phyloP scores from a whole-genome alignment of 2,888 invertebrate genomes.

The Caenorhabditis sp. region DNA sequence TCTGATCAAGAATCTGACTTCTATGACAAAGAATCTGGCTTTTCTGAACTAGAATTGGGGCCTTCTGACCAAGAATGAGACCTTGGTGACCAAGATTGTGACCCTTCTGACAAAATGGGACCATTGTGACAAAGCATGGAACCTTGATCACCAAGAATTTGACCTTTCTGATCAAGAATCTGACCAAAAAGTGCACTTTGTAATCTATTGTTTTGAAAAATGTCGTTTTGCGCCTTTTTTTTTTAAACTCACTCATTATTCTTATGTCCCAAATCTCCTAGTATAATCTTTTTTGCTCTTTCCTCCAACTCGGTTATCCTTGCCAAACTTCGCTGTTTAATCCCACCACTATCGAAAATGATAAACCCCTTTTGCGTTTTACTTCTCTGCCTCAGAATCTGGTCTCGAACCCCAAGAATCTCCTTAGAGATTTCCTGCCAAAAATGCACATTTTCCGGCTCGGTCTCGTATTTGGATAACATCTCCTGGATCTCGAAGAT shows the following conservation, averaged over 20 bases:
- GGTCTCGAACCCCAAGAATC: conserved; percentile 15
- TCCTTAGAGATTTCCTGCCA: conserved; percentile 28
- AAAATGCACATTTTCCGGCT: conserved; percentile 14
- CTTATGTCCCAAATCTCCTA: conserved; percentile 27
- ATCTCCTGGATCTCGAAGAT: conserved; percentile 20
- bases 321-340: conserved; percentile 30
- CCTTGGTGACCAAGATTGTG: too few relatives aligned
- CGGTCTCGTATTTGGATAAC: conserved; percentile 4
- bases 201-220: too few relatives aligned
- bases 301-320: conserved; percentile 26
- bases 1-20: too few relatives aligned
- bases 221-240: too few relatives aligned
- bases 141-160: too few relatives aligned
- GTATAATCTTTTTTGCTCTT: conserved; percentile 15
- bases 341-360: conserved; percentile 33
- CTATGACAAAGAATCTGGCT: too few relatives aligned
- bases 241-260: conserved; percentile 29
- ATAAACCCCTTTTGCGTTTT: conserved; percentile 22
- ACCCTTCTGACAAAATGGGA: too few relatives aligned
- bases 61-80: too few relatives aligned
- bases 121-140: too few relatives aligned
- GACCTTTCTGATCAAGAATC: too few relatives aligned
- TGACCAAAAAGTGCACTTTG: too few relatives aligned
- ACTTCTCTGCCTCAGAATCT: conserved; percentile 21
- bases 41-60: too few relatives aligned